These are phyloP conservation scores for Acanthopagrus latus DNA, from an alignment of 2,797 vertebrate species.

Conservation along the genomic window DNA sequence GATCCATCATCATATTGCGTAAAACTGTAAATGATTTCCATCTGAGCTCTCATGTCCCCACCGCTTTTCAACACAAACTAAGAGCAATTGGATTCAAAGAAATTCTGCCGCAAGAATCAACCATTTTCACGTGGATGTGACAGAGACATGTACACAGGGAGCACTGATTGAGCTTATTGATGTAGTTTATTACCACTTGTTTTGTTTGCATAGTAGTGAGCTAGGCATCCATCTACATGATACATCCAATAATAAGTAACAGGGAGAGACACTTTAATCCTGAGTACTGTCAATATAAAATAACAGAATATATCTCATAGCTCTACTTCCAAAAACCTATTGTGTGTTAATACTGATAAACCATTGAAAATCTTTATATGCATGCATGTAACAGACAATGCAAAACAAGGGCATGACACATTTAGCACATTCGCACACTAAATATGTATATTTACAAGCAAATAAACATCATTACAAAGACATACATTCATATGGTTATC, in stretches of 20 bases:
- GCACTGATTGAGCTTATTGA: slow-evolving; percentile 58
- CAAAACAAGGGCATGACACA: slow-evolving; percentile 16
- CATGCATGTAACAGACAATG: slow-evolving; percentile 43
- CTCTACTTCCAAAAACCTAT: slow-evolving; percentile 60
- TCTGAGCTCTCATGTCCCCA: too few species aligned
- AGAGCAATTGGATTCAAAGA: slow-evolving; percentile 9
- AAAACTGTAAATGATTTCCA: too few species aligned
- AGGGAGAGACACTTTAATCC: slow-evolving; percentile 76
- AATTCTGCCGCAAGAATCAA: slow-evolving; percentile 37
- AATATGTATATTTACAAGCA: slow-evolving; percentile 68
- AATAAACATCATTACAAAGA: slow-evolving; percentile 44
- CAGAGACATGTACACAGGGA: slow-evolving; percentile 21
- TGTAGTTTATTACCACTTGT: slow-evolving; percentile 63
- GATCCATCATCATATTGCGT: too few species aligned
- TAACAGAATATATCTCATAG: slow-evolving; percentile 63
- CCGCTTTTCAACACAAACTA: too few species aligned
- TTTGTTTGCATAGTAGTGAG: slow-evolving; percentile 84
- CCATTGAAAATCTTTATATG: slow-evolving; percentile 44
- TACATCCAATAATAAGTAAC: slow-evolving; percentile 66
- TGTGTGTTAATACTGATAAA: slow-evolving; percentile 75
- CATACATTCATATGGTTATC: slow-evolving; percentile 54
- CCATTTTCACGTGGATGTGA: slow-evolving; percentile 33
- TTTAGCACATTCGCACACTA: slow-evolving; percentile 33
- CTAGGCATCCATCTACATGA: slow-evolving; percentile 67
- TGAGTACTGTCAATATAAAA: slow-evolving; percentile 81